Percentiles rank a stretch among this genome's conserved stretches.
Evolutionary conservation across 2,888 invertebrate species (phyloP).

Genomic region (Troides oblongomaculatus): DNA sequence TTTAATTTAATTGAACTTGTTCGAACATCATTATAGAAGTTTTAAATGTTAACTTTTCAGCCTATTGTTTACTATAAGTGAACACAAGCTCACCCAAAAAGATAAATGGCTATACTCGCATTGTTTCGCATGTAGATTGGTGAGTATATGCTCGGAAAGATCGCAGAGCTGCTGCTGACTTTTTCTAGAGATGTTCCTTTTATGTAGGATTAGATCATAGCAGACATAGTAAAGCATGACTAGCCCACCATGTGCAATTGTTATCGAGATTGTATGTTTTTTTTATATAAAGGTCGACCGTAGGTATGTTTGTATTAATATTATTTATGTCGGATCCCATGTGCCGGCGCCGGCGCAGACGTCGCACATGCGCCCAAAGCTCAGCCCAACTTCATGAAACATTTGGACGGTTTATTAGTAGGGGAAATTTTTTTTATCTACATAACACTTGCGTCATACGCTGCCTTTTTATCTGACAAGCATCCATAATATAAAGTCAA

Average conservation of each 20-base stretch:
- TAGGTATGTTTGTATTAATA: slow-evolving; percentile 22
- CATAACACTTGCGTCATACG: slow-evolving; percentile 13
- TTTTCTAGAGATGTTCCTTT: too few species aligned
- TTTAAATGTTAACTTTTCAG: too few species aligned
- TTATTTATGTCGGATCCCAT: slow-evolving; percentile 40
- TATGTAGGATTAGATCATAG: not conserved
- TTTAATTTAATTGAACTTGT: too few species aligned
- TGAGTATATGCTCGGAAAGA: too few species aligned
- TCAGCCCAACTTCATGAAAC: slow-evolving; percentile 36
- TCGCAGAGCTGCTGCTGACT: too few species aligned
- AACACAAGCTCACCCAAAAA: too few species aligned
- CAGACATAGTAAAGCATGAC: slow-evolving; percentile 11
- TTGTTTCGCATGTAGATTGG: too few species aligned
- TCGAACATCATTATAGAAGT: too few species aligned
- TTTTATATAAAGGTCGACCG: slow-evolving; percentile 27
- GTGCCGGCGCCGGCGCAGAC: slow-evolving; percentile 55
- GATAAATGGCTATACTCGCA: too few species aligned
- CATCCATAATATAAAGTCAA: slow-evolving; percentile 18
- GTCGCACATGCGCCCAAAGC: slow-evolving; percentile 40
- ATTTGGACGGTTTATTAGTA: slow-evolving; percentile 27
- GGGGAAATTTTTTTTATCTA: slow-evolving; percentile 37
- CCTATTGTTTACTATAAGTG: too few species aligned
- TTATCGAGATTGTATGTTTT: slow-evolving; percentile 21
- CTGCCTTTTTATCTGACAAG: slow-evolving; percentile 17
- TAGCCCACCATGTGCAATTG: slow-evolving; percentile 9